A percentile compares a stretch with the other conserved stretches of the same genome.
Conservation (phyloP, 2,113 vertebrate genomes). For the Opisthocomus hoazin region DNA sequence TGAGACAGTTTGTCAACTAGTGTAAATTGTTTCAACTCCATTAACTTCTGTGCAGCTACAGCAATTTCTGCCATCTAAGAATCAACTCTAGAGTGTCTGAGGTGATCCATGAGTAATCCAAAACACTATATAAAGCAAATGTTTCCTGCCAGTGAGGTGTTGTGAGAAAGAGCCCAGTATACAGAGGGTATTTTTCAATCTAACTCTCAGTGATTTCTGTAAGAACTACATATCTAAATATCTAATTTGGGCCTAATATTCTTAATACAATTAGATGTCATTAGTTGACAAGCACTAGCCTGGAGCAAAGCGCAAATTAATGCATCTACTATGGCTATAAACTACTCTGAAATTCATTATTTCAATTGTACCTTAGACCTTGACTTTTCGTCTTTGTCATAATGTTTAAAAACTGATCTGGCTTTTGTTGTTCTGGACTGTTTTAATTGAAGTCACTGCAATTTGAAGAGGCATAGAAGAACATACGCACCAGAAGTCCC, state of each 20-base stretch:
- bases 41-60: background rate
- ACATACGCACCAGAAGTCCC: background rate
- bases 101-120: background rate
- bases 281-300: background rate
- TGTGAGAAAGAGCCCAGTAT: background rate
- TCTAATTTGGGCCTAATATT: background rate
- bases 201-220: background rate
- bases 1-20: background rate
- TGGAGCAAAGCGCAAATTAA: background rate
- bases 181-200: background rate
- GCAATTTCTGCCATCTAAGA: background rate
- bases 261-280: background rate
- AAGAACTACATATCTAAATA: background rate
- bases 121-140: background rate
- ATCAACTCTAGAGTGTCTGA: background rate
- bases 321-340: background rate
- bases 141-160: background rate
- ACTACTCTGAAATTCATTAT: background rate
- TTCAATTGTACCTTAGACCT: background rate
- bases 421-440: background rate
- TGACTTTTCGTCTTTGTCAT: background rate
- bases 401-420: background rate
- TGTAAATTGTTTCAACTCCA: background rate
- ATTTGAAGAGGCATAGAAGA: background rate
- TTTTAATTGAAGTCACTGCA: background rate